Conservation (phyloP, 2,797 vertebrate genomes). For the Hybognathus amarus region DNA sequence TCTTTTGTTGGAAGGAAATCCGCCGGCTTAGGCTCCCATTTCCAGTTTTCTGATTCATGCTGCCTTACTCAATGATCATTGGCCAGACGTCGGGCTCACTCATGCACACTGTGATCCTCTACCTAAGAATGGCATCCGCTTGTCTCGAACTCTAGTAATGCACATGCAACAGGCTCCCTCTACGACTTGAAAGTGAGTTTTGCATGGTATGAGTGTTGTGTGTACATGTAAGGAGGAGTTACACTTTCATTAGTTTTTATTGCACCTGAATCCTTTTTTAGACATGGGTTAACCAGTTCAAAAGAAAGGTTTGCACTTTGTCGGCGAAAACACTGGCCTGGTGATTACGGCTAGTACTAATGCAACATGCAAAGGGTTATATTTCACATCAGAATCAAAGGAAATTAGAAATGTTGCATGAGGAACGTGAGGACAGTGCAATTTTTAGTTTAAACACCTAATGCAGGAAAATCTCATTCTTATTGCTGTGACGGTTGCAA, state of each 20-base stretch:
- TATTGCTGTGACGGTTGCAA: not conserved
- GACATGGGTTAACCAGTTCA: not conserved
- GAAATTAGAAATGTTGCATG: not conserved
- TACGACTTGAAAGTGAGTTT: constrained; percentile 35
- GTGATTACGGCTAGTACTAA: not conserved
- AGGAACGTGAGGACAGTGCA: accelerated
- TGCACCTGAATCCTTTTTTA: constrained; percentile 11
- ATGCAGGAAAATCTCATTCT: constrained; percentile 3
- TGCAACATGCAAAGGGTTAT: not conserved
- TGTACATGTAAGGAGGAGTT: not conserved
- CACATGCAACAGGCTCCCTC: constrained; percentile 31
- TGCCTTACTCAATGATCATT: constrained; percentile 46
- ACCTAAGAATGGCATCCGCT: constrained; percentile 30
- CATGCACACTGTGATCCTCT: constrained; percentile 48
- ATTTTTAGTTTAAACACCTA: not conserved
- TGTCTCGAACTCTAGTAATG: not conserved
- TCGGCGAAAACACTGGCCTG: not conserved
- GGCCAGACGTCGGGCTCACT: constrained; percentile 30
- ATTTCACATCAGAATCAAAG: not conserved
- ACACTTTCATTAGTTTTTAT: constrained; percentile 9
- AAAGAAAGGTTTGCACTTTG: not conserved
- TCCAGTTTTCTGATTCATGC: not conserved
- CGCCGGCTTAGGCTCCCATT: not conserved
- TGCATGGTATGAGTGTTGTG: constrained; percentile 28
- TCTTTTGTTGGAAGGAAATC: not conserved